Evolutionary conservation across 2,113 vertebrate species (phyloP).

Genomic region (Semnornis frantzii): DNA sequence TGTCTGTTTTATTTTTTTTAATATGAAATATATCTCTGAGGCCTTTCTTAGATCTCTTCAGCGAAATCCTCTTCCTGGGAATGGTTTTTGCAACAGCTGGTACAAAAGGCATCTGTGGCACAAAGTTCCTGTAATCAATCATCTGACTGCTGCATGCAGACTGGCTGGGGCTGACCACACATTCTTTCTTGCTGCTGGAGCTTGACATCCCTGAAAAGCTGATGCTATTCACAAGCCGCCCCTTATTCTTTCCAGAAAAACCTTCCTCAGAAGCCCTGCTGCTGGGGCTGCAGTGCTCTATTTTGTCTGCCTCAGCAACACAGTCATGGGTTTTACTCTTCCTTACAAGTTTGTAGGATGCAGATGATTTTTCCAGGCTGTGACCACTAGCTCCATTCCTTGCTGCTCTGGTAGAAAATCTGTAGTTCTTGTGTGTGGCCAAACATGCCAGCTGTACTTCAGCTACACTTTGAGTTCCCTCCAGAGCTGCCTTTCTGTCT

Average conservation of each 20-base stretch:
- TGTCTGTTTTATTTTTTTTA: conserved; percentile 78
- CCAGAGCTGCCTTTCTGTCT: conserved; percentile 20
- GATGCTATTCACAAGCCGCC: conserved; percentile 74
- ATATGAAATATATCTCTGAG: conserved; percentile 83
- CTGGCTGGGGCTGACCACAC: conserved; percentile 52
- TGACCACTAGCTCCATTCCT: conserved; percentile 32
- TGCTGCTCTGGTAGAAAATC: conserved; percentile 32
- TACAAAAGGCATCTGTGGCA: conserved; percentile 88
- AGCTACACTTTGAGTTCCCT: neutral
- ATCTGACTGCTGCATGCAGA: conserved; percentile 74
- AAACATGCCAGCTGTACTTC: conserved; percentile 42
- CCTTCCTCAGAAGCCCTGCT: neutral
- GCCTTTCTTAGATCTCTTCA: conserved; percentile 83
- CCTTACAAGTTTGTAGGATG: conserved; percentile 69
- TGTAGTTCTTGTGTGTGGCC: conserved; percentile 42
- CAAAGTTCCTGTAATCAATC: conserved; percentile 85
- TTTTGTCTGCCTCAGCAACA: conserved; percentile 48
- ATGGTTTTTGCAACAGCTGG: conserved; percentile 86
- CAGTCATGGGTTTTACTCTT: conserved; percentile 84
- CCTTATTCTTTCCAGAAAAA: neutral
- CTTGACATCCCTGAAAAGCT: conserved; percentile 79
- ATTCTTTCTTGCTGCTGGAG: conserved; percentile 54
- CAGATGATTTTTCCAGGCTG: conserved; percentile 33
- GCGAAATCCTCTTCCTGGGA: conserved; percentile 85
- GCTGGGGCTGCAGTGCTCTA: conserved; percentile 1